These are phyloP conservation scores for Melanerpes aurifrons DNA, from an alignment of 2,113 vertebrate species.

Conservation along the genomic window DNA sequence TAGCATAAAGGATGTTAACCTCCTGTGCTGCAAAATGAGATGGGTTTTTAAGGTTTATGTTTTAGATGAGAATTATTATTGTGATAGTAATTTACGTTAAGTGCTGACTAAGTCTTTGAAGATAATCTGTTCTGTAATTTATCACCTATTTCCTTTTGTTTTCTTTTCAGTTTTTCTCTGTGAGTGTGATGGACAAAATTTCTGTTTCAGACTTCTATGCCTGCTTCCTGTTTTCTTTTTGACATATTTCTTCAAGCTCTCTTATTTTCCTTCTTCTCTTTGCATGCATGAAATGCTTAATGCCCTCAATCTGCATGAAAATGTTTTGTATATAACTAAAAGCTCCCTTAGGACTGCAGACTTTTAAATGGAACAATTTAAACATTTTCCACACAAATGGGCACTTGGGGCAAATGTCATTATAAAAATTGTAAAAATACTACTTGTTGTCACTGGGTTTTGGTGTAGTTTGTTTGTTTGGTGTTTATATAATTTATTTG, in stretches of 20 bases:
- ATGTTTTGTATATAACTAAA: slow-evolving; percentile 48
- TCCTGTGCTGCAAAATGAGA: not conserved
- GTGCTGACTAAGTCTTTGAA: slow-evolving; percentile 12
- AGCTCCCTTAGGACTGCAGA: slow-evolving; percentile 57
- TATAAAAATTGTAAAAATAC: not conserved
- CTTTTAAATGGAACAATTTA: slow-evolving; percentile 62
- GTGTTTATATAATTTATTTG: not conserved
- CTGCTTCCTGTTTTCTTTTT: slow-evolving; percentile 4
- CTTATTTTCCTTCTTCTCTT: not conserved
- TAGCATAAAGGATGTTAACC: not conserved
- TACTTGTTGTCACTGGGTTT: not conserved
- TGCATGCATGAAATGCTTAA: slow-evolving; percentile 54
- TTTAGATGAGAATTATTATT: slow-evolving; percentile 6
- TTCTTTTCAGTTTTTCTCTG: slow-evolving; percentile 22
- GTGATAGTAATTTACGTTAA: not conserved
- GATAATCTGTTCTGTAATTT: not conserved
- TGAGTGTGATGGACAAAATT: not conserved
- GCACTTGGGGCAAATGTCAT: slow-evolving; percentile 34
- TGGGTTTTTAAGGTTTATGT: not conserved
- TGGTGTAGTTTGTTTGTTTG: not conserved
- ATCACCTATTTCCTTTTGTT: slow-evolving; percentile 14
- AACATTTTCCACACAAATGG: slow-evolving; percentile 63
- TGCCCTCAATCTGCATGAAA: slow-evolving; percentile 64
- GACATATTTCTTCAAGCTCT: slow-evolving; percentile 58
- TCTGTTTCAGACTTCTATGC: slow-evolving; percentile 4